Evolutionary conservation across 2,888 invertebrate species (phyloP).

Genomic region (Malthinus seriepunctatus): DNA sequence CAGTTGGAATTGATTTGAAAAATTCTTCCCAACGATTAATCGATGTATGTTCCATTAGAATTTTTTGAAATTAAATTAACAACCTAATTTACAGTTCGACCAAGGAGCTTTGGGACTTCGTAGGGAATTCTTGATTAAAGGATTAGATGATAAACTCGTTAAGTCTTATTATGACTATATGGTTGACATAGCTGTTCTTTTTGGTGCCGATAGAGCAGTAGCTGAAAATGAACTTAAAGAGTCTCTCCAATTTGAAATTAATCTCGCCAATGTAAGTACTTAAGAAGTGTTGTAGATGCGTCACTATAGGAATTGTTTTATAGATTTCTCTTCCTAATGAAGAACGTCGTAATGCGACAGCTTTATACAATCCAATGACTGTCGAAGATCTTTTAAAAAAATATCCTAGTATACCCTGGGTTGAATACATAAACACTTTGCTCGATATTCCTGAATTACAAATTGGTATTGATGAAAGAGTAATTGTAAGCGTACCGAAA

Average conservation of each 20-base stretch:
- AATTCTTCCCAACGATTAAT: constrained; percentile 84
- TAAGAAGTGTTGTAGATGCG: too few species aligned
- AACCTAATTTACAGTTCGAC: constrained; percentile 67
- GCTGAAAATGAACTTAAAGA: constrained; percentile 76
- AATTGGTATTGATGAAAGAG: constrained; percentile 70
- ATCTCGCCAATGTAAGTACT: constrained; percentile 83
- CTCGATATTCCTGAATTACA: constrained; percentile 64
- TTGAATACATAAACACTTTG: constrained; percentile 81
- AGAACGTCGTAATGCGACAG: constrained; percentile 86
- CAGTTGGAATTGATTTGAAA: constrained; percentile 85
- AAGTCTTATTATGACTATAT: constrained; percentile 83
- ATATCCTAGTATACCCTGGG: constrained; percentile 80
- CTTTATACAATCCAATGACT: constrained; percentile 90
- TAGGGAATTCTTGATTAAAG: constrained; percentile 84
- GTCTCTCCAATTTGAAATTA: constrained; percentile 86
- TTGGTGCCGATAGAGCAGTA: constrained; percentile 74
- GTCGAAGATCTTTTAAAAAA: constrained; percentile 74
- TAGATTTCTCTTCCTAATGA: constrained; percentile 87
- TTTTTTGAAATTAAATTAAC: neutral
- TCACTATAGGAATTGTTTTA: constrained; percentile 7
- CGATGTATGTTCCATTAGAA: constrained; percentile 65
- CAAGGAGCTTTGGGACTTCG: constrained; percentile 84
- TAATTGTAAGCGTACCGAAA: constrained; percentile 84
- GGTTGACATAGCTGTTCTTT: constrained; percentile 83
- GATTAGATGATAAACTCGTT: constrained; percentile 82